These are phyloP conservation scores for Pituophis catenifer DNA, from an alignment of 2,113 vertebrate genomes.

Conservation along the genomic window DNA sequence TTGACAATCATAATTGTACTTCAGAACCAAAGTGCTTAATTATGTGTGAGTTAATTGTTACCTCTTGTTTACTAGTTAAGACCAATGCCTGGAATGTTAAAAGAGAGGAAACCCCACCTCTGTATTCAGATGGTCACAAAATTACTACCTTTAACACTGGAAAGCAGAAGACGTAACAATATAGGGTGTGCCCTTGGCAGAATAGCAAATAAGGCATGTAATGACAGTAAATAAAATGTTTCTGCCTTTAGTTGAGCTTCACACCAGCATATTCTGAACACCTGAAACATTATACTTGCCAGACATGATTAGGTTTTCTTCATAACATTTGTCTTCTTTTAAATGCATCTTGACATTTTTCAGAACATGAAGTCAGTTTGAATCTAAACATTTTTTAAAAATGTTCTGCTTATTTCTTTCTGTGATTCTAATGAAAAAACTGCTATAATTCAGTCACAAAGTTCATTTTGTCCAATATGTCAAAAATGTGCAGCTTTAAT, in stretches of 20 bases:
- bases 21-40: slow-evolving; percentile 66
- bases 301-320: slow-evolving; percentile 11
- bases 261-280: neutral
- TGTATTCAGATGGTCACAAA: slow-evolving; percentile 49
- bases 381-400: neutral
- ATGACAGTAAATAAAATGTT: slow-evolving; percentile 51
- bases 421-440: slow-evolving; percentile 11
- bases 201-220: slow-evolving; percentile 46
- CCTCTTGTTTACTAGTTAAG: slow-evolving; percentile 50
- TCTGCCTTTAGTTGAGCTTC: slow-evolving; percentile 48
- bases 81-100: slow-evolving; percentile 39
- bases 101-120: slow-evolving; percentile 32
- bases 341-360: neutral
- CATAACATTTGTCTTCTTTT: slow-evolving; percentile 7
- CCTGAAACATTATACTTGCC: slow-evolving; percentile 16
- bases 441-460: neutral
- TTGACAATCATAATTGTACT: slow-evolving; percentile 74
- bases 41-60: slow-evolving; percentile 57
- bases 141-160: slow-evolving; percentile 16
- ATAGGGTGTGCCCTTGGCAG: slow-evolving; percentile 22
- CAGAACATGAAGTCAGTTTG: neutral
- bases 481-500: slow-evolving; percentile 48
- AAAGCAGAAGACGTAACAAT: slow-evolving; percentile 16
- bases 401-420: neutral
- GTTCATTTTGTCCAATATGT: slow-evolving; percentile 14